phyloP scores from a whole-genome alignment of 2,113 vertebrate species.

The Pavo muticus region DNA sequence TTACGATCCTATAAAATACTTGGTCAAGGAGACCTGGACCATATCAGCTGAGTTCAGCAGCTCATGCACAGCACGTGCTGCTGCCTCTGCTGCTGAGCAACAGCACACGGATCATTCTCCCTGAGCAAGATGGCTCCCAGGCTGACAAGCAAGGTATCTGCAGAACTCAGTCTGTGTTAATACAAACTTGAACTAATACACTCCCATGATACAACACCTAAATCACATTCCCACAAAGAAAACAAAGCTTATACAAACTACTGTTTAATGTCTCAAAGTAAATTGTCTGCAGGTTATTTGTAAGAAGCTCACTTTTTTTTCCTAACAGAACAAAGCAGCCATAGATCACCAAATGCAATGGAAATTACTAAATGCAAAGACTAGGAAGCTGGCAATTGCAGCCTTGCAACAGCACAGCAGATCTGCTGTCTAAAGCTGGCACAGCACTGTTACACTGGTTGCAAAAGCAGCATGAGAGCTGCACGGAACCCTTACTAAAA shows the following conservation, averaged over 20 bases:
- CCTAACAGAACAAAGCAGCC: neutral
- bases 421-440: neutral
- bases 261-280: neutral
- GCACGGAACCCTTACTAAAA: neutral
- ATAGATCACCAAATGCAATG: neutral
- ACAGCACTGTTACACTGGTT: neutral
- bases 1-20: neutral
- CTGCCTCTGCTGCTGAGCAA: neutral
- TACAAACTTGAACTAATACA: neutral
- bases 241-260: neutral
- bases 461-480: constrained; percentile 40
- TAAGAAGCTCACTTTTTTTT: neutral
- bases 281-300: neutral
- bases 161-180: constrained; percentile 14
- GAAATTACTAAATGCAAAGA: neutral
- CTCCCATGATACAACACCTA: neutral
- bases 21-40: neutral
- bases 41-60: neutral
- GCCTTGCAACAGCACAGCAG: neutral
- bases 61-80: neutral
- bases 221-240: neutral
- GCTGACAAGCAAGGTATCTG: neutral
- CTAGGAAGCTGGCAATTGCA: neutral
- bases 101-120: neutral
- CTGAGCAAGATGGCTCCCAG: neutral